These are phyloP conservation scores for Aphidius colemani DNA, from an alignment of 2,888 invertebrate species.

Conservation along the genomic window DNA sequence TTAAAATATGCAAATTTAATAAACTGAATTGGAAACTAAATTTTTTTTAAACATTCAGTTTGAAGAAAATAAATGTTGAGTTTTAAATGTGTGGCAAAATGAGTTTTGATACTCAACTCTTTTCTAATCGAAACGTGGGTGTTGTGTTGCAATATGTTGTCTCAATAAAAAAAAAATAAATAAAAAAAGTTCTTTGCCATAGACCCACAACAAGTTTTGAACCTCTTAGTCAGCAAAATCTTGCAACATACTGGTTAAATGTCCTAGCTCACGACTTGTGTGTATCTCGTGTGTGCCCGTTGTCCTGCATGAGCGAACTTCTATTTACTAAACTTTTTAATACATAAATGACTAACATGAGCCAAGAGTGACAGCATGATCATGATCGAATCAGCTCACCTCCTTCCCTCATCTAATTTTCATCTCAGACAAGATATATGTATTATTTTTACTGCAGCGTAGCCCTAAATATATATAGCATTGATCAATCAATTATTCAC, in stretches of 20 bases:
- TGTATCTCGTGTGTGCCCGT: constrained; percentile 29
- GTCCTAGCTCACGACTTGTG: constrained; percentile 30
- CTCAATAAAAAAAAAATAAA: constrained; percentile 34
- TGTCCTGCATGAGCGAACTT: constrained; percentile 55
- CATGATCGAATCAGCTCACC: too few relatives aligned
- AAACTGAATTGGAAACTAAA: too few relatives aligned
- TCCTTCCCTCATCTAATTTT: background rate
- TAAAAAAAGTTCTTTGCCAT: constrained; percentile 16
- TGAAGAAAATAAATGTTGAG: too few relatives aligned
- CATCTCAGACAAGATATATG: too few relatives aligned
- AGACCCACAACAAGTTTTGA: constrained; percentile 49
- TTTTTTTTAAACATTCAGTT: too few relatives aligned
- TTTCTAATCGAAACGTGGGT: constrained; percentile 56
- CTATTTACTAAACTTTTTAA: too few relatives aligned
- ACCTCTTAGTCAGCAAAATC: constrained; percentile 53
- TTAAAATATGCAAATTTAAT: too few relatives aligned
- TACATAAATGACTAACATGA: too few relatives aligned
- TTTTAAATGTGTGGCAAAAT: too few relatives aligned
- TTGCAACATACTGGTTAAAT: constrained; percentile 48
- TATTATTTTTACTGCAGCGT: background rate
- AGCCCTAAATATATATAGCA: constrained; percentile 1
- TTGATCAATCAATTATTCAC: background rate
- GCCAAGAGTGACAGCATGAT: too few relatives aligned
- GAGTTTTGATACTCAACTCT: constrained; percentile 34
- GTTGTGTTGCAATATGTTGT: constrained; percentile 51